phyloP scores from a whole-genome alignment of 2,888 invertebrate species.

The Sesia apiformis region DNA sequence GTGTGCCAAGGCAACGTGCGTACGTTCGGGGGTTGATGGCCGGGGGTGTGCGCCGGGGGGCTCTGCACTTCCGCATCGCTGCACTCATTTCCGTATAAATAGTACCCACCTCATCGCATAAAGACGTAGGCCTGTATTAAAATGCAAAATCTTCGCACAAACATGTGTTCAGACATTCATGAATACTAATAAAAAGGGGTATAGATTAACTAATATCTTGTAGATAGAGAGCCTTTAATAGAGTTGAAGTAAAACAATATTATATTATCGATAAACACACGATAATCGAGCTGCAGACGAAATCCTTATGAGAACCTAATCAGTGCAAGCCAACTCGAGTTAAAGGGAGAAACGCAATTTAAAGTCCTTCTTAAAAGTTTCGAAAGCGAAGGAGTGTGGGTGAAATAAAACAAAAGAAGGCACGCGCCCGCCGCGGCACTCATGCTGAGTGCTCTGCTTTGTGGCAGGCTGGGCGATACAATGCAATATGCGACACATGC shows the following conservation, averaged over 20 bases:
- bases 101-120: conserved; percentile 44
- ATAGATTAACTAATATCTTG: too few relatives aligned
- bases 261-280: too few relatives aligned
- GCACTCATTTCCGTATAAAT: conserved; percentile 70
- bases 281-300: too few relatives aligned
- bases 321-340: conserved; percentile 19
- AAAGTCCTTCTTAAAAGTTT: conserved; percentile 64
- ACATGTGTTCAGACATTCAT: too few relatives aligned
- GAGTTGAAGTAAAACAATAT: too few relatives aligned
- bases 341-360: conserved; percentile 61
- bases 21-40: conserved; percentile 55
- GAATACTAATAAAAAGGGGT: too few relatives aligned
- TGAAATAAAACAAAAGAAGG: conserved; percentile 68
- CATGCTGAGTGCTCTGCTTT: conserved; percentile 70
- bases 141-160: background rate
- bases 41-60: conserved; percentile 45
- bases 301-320: too few relatives aligned
- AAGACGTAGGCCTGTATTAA: conserved; percentile 35
- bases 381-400: conserved; percentile 62
- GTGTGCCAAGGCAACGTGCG: conserved; percentile 18
- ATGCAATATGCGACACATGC: conserved; percentile 37
- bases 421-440: conserved; percentile 48
- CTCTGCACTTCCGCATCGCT: conserved; percentile 67
- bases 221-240: too few relatives aligned
- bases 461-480: conserved; percentile 58